phyloP scores from a whole-genome alignment of 2,888 invertebrate species.

The Mesorhabditis belari region DNA sequence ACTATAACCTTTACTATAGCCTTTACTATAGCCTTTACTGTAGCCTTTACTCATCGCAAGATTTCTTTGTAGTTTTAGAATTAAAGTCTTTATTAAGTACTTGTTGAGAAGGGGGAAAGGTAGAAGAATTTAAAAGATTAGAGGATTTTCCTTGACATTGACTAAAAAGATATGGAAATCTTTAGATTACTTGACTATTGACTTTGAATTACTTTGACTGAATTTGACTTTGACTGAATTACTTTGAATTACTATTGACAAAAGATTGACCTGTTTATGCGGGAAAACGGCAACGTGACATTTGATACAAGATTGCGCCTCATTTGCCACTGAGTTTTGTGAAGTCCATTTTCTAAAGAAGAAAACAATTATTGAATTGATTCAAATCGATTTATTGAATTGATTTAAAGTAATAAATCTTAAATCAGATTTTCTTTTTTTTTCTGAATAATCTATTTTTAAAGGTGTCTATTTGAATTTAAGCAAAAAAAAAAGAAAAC shows the following conservation, averaged over 20 bases:
- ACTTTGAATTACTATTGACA: background rate
- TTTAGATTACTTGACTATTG: conserved; percentile 3
- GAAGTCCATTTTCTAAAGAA: conserved; percentile 26
- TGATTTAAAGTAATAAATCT: background rate
- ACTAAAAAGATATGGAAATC: background rate
- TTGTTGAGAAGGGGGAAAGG: background rate
- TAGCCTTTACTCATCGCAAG: background rate
- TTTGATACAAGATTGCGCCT: conserved; percentile 51
- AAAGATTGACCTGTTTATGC: conserved; percentile 45
- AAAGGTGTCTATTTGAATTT: no score
- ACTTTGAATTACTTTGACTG: conserved; percentile 1
- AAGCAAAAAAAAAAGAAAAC: no score
- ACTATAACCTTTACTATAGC: no score
- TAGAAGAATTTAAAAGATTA: no score
- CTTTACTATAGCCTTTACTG: no score
- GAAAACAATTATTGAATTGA: background rate
- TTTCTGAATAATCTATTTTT: no score
- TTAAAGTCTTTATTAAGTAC: background rate
- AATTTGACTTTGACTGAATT: conserved; percentile 2
- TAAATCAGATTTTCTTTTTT: background rate
- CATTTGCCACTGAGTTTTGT: conserved; percentile 51
- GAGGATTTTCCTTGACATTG: no score
- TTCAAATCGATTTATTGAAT: background rate
- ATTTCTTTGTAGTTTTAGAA: background rate
- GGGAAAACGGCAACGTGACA: conserved; percentile 51